A percentile compares a stretch with the other conserved stretches of the same genome.
phyloP scores from a whole-genome alignment of 30 jellyfish, hydroid and myxozoan genomes.

The Chrysaora quinquecirrha region DNA sequence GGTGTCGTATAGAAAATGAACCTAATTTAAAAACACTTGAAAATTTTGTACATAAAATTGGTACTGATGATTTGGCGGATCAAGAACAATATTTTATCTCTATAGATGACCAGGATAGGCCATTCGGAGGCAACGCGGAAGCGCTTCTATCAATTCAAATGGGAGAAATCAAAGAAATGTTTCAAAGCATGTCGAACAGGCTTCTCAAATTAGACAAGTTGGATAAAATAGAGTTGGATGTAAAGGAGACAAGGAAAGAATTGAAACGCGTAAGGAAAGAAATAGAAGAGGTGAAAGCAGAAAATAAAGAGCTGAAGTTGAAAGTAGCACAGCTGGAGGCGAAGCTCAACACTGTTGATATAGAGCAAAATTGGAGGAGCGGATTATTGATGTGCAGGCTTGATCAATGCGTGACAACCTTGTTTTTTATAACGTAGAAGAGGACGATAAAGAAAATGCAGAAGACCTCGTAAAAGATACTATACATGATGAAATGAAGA shows the following conservation, averaged over 20 bases:
- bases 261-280: neutral
- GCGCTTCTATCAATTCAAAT: neutral
- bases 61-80: neutral
- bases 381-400: conserved; percentile 4
- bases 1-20: conserved; percentile 1
- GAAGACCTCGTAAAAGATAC: neutral
- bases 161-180: neutral
- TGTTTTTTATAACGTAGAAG: conserved; percentile 4
- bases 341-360: neutral
- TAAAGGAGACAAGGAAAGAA: neutral
- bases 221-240: neutral
- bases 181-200: neutral
- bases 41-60: neutral
- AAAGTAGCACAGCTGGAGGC: conserved; percentile 17
- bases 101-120: neutral
- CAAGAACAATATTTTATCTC: neutral
- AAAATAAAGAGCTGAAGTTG: neutral
- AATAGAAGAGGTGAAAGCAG: neutral
- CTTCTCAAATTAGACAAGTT: neutral
- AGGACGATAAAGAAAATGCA: neutral
- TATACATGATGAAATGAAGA: conserved; percentile 6
- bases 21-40: neutral
- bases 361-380: conserved; percentile 1
- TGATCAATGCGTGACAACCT: neutral
- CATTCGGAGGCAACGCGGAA: neutral